Base-by-base conservation (phyloP, 2,797 vertebrate genomes). In the Crenichthys baileyi region DNA sequence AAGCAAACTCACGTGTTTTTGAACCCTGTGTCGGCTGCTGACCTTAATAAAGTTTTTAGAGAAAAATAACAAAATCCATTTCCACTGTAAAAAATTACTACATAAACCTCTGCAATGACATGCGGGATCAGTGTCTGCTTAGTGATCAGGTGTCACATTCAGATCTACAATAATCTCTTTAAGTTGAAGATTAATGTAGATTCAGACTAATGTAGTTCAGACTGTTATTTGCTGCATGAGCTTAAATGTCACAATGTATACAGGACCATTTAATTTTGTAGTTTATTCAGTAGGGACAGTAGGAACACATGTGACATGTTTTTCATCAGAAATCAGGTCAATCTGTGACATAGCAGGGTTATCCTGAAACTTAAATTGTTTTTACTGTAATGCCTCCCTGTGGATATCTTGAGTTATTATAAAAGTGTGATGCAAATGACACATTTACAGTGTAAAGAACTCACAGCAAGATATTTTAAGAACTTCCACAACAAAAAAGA, bases 301-400 rank as follows among this genome's bases (percentile, higher is more conserved):
- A 80, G 70, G 50, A 77, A 70, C 65, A 77, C 78, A 84, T 73
- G 79, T 86, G 85, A 18, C 20, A 78, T 85, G 72, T 81, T 88
- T 88, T 78, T 76, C 31, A 76, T 58, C 74, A 81, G 83, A 92
- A 96, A 93, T 81, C 84, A 94, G 94, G 92, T 94, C 93, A 95
- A 79, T 89, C 85, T 91, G 83, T 89, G 81, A 89, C 82, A 84
- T 83, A 80, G 44, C 79, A 76, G 78, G 85, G 13, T 29, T 46
- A 6, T 29, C 11, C 15, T 29, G 20, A 36, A 24, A 6, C 86
- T 92, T 90, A 93, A 89, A 76, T 85, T 89, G 13, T 20, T 61
- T 68, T 24, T 29, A 63, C 9, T 5, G 31, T 7, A 29, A 26
- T 86, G 82, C 88, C 89, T 22, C 85, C 81, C 70, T 79, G 85